A percentile compares a stretch with the other conserved stretches of the same genome.
phyloP scores from a whole-genome alignment of 1,140 invertebrate genomes.

The Pseudomyrmex gracilis region DNA sequence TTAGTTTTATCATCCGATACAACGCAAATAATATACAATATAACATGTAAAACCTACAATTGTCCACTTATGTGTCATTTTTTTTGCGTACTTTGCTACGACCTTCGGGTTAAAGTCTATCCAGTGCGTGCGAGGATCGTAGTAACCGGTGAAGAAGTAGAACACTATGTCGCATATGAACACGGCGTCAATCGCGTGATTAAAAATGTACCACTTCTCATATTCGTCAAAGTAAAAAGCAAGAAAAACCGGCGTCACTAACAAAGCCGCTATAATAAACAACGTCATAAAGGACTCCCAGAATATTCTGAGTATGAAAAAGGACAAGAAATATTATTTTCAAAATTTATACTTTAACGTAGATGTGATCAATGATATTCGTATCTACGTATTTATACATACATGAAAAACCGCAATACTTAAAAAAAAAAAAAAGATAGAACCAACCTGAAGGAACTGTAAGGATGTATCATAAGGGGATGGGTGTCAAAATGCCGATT shows the following conservation, averaged over 20 bases:
- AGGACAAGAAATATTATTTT: background rate
- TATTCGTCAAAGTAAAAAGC: conserved; percentile 68
- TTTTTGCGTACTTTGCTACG: conserved; percentile 72
- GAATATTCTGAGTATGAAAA: conserved; percentile 65
- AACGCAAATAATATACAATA: no score
- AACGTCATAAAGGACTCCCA: conserved; percentile 78
- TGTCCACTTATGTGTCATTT: background rate
- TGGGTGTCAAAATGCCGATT: conserved; percentile 75
- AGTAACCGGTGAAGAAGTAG: conserved; percentile 80
- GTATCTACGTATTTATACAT: no score
- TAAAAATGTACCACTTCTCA: conserved; percentile 44
- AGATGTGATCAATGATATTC: no score
- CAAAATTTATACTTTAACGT: background rate
- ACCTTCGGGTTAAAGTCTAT: conserved; percentile 74
- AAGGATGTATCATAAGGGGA: conserved; percentile 81
- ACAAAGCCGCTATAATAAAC: conserved; percentile 59
- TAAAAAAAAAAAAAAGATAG: background rate
- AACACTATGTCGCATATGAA: conserved; percentile 73
- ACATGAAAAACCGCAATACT: no score
- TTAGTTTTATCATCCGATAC: no score
- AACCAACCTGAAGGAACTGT: conserved; percentile 77
- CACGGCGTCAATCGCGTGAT: conserved; percentile 63
- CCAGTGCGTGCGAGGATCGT: conserved; percentile 71
- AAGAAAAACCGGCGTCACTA: conserved; percentile 70
- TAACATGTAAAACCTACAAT: background rate